Evolutionary conservation across 2,797 vertebrate species (phyloP).

Genomic region (Apodemus agrarius): DNA sequence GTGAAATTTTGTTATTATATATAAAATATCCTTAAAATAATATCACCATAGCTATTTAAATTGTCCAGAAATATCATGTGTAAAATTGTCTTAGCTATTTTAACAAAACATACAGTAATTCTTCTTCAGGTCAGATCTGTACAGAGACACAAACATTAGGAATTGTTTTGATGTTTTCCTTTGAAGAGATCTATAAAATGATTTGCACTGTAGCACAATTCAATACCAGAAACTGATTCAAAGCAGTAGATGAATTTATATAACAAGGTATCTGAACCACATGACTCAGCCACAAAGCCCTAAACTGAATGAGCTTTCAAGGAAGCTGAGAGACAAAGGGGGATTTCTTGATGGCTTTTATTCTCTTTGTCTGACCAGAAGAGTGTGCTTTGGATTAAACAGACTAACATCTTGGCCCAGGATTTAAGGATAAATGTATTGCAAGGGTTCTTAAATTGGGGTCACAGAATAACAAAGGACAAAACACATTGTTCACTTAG

Average conservation of each 20-base stretch:
- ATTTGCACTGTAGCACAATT: neutral
- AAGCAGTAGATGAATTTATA: neutral
- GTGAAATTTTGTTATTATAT: neutral
- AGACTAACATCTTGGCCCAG: conserved; percentile 65
- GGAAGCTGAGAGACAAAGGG: neutral
- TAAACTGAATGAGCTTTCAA: neutral
- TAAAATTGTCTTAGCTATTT: conserved; percentile 33
- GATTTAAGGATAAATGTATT: conserved; percentile 69
- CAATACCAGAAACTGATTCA: neutral
- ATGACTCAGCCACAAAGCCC: neutral
- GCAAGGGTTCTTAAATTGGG: conserved; percentile 64
- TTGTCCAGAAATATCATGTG: neutral
- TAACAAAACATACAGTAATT: conserved; percentile 33
- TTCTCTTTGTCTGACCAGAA: conserved; percentile 54
- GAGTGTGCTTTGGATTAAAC: conserved; percentile 66
- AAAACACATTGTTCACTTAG: conserved; percentile 61
- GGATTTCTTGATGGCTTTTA: neutral
- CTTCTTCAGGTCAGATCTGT: neutral
- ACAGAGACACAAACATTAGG: neutral
- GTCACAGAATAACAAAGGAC: conserved; percentile 74
- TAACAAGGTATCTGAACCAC: neutral
- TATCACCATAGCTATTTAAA: neutral
- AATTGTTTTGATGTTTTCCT: neutral
- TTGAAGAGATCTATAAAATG: neutral
- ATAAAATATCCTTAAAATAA: neutral